A percentile compares a stretch with the other conserved stretches of the same genome.
These are phyloP conservation scores for Bungarus multicinctus DNA, from an alignment of 2,113 vertebrate species.

Conservation along the genomic window DNA sequence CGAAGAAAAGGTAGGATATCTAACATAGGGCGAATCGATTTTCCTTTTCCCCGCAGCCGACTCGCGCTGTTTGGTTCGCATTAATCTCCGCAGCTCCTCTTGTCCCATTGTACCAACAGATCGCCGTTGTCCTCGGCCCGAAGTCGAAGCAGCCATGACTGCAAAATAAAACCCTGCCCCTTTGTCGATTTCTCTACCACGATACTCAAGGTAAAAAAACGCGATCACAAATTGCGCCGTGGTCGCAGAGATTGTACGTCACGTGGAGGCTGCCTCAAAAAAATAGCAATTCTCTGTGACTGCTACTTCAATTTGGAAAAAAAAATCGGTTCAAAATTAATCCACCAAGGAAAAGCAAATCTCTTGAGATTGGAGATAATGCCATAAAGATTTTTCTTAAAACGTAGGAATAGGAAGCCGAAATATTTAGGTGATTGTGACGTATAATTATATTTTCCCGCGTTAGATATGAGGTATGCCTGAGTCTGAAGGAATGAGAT, in stretches of 20 bases:
- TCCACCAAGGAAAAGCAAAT: not conserved
- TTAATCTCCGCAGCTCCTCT: constrained; percentile 88
- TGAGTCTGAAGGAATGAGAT: not conserved
- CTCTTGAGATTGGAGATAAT: no score
- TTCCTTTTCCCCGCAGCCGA: constrained; percentile 74
- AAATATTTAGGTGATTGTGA: no score
- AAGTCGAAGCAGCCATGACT: not conserved
- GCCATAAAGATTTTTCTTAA: not conserved
- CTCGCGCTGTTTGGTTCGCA: constrained; percentile 86
- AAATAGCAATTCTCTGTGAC: not conserved
- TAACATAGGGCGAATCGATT: constrained; percentile 89
- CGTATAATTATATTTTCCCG: not conserved
- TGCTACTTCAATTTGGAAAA: not conserved
- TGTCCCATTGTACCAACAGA: constrained; percentile 82
- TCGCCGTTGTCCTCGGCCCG: constrained; percentile 14
- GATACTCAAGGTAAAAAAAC: not conserved
- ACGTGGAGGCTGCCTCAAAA: not conserved
- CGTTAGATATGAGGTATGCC: no score
- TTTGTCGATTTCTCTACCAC: not conserved
- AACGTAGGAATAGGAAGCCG: not conserved
- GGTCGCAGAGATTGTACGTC: not conserved
- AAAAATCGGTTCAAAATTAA: not conserved
- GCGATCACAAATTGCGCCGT: not conserved
- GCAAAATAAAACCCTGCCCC: not conserved
- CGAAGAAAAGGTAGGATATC: constrained; percentile 65